These are phyloP conservation scores for Chironomus riparius DNA, from an alignment of 2,888 invertebrate genomes.

Conservation along the genomic window DNA sequence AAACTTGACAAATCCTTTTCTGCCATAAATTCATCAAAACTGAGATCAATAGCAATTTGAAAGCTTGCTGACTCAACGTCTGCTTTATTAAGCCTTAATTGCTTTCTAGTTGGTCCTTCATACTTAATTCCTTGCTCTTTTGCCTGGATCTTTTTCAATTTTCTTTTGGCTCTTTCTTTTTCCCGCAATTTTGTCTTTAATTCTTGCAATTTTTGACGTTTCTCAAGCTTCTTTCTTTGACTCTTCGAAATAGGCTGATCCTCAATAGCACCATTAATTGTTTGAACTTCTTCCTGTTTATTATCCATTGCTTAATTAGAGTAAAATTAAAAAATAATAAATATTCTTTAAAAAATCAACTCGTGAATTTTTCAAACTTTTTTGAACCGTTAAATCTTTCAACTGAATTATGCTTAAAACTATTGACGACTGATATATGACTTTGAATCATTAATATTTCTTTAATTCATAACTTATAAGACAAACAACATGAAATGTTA, in stretches of 20 bases:
- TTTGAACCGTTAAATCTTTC: too few relatives aligned
- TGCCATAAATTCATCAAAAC: slow-evolving; percentile 85
- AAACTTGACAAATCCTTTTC: slow-evolving; percentile 81
- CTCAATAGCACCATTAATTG: too few relatives aligned
- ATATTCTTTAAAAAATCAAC: too few relatives aligned
- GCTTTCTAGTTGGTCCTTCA: slow-evolving; percentile 67
- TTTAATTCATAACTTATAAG: too few relatives aligned
- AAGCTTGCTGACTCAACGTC: slow-evolving; percentile 58
- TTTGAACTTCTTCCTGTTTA: too few relatives aligned
- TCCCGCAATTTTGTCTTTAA: neutral
- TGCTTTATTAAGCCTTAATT: slow-evolving; percentile 63
- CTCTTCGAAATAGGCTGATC: neutral
- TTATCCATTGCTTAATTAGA: too few relatives aligned
- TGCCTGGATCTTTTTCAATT: neutral
- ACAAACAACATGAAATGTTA: too few relatives aligned
- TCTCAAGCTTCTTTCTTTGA: neutral
- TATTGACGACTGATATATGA: too few relatives aligned
- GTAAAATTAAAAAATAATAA: too few relatives aligned
- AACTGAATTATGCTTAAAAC: too few relatives aligned
- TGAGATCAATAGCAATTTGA: slow-evolving; percentile 75
- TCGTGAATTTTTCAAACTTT: too few relatives aligned
- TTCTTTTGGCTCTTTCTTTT: neutral
- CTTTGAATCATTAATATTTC: too few relatives aligned
- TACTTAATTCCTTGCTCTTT: slow-evolving; percentile 41
- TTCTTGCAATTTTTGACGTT: neutral